A percentile compares a stretch with the other conserved stretches of the same genome.
phyloP scores from a whole-genome alignment of 2,113 vertebrate species.

The Ictidomys tridecemlineatus region DNA sequence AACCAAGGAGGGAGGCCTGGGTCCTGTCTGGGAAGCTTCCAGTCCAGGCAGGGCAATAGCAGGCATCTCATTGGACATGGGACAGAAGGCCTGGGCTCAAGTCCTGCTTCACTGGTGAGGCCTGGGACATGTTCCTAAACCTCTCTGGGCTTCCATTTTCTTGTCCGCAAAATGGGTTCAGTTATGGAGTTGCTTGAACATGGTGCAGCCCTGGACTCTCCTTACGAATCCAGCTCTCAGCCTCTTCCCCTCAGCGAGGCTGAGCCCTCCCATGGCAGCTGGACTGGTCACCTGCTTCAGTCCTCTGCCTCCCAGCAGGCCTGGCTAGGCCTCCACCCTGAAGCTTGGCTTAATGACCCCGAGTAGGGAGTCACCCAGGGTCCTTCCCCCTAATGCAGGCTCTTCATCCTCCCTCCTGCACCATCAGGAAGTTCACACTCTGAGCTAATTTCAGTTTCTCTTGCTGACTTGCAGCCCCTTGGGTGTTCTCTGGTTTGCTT shows the following conservation, averaged over 20 bases:
- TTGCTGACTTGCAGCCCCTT: neutral
- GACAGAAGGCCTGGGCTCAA: neutral
- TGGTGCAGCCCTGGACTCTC: no score
- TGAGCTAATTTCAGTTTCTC: constrained; percentile 57
- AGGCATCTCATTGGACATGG: neutral
- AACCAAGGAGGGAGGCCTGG: neutral
- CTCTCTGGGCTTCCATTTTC: constrained; percentile 20
- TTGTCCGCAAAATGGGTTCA: neutral
- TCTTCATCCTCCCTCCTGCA: neutral
- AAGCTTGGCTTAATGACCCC: constrained; percentile 46
- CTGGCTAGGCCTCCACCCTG: neutral
- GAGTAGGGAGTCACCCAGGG: neutral
- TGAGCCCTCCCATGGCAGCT: neutral
- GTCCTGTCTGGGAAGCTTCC: neutral
- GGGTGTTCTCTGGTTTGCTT: neutral
- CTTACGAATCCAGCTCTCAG: neutral
- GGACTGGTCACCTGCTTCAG: neutral
- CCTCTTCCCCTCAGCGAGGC: neutral
- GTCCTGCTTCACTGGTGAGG: neutral
- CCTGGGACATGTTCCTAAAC: neutral
- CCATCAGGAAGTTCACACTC: constrained; percentile 36
- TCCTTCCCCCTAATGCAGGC: neutral
- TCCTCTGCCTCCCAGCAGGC: neutral
- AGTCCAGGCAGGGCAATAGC: neutral
- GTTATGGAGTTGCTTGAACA: neutral